These are phyloP conservation scores for Fragum sueziense DNA, from an alignment of 2,888 invertebrate genomes.

Conservation along the genomic window DNA sequence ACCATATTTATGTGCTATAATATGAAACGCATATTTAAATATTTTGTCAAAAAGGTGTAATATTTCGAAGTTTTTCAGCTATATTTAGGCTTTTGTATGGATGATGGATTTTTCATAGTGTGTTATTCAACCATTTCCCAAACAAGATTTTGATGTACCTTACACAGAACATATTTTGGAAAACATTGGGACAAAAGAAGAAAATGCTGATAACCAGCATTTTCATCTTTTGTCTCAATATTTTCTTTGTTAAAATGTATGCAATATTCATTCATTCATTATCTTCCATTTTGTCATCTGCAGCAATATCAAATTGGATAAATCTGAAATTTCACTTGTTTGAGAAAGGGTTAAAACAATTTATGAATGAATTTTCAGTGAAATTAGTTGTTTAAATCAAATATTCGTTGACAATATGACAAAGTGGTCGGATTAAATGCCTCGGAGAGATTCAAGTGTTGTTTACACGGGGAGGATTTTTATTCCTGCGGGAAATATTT, in stretches of 20 bases:
- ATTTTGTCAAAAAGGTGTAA: slow-evolving; percentile 13
- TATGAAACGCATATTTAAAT: slow-evolving; percentile 10
- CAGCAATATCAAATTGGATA: no score
- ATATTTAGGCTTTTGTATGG: background rate
- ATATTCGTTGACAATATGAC: background rate
- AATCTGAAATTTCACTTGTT: no score
- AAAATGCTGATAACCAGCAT: no score
- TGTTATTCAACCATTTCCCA: background rate
- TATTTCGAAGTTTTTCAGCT: slow-evolving; percentile 13
- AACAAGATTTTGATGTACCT: no score
- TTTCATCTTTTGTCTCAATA: no score
- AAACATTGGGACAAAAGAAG: no score
- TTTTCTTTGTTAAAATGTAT: no score
- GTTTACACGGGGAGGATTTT: background rate
- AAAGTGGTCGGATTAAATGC: background rate
- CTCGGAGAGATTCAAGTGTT: background rate
- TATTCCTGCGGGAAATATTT: background rate
- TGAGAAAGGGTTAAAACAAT: no score
- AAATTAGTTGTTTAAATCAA: slow-evolving; percentile 1
- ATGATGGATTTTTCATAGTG: slow-evolving; percentile 5
- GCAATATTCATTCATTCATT: no score
- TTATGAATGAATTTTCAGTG: slow-evolving; percentile 7
- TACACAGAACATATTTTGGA: background rate
- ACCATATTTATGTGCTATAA: background rate
- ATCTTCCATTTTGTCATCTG: no score